Evolutionary conservation across 2,797 vertebrate species (phyloP), one percentile per base, ranked within the genome.

Genomic region (Rallus crepitans): DNA sequence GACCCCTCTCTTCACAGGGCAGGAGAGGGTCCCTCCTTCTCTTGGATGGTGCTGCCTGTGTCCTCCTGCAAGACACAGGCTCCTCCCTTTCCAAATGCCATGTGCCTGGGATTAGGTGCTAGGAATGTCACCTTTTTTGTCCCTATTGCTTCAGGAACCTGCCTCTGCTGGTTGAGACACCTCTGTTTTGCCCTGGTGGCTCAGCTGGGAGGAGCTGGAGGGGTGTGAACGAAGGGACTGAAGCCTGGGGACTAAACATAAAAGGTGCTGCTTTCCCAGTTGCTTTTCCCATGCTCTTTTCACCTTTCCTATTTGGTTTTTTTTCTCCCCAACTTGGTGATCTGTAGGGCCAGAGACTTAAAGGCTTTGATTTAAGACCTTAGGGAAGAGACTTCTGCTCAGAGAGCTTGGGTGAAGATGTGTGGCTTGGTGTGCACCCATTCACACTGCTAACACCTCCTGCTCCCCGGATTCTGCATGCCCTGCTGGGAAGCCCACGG

Each of bases 401-500:
- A 19, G 33, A 23, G 53, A 31, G 15, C 8, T 37, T 37, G 30
- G 33, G 21, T 33, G 68, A 53, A 35, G 61, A 53, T 5, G 3
- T 12, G 30, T 52, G 18, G 11, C 17, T 55, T 13, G 10, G 27
- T 12, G 28, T 11, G 30, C 28, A 13, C 31, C 60, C 60, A 18
- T 0, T n/a, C 24, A 7, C 81, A 25, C 16, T 23, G 6, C 30
- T 27, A 12, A 12, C 25, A 52, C 24, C n/a, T 37, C 16, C n/a
- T n/a, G 16, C 35, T 85, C 15, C 21, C 12, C 33, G 61, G 33
- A 33, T 82, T 18, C 47, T 71, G 9, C 5, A 7, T 12, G 28
- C 37, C 2, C 0, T 0, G 1, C 39, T 53, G 59, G 19, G n/a
- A 37, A 65, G 13, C 1, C 4, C 30, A 10, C 0, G 19, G 57